Evolutionary conservation across 2,888 invertebrate species (phyloP).

Genomic region (Rhimphoctona megacephalus): DNA sequence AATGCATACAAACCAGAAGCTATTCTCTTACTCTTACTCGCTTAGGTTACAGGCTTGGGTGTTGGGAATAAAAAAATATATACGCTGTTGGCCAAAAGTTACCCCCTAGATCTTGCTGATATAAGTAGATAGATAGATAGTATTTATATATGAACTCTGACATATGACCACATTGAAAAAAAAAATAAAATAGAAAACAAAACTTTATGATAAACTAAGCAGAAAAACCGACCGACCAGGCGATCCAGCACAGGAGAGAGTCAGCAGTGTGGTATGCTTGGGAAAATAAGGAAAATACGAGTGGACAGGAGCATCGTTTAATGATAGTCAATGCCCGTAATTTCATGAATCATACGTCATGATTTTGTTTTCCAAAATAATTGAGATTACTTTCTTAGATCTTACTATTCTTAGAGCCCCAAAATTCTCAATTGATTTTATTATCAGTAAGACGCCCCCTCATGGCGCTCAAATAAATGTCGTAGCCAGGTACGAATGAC

Average conservation of each 20-base stretch:
- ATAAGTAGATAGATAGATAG: too few species aligned
- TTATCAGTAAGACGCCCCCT: background rate
- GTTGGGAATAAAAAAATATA: slow-evolving; percentile 43
- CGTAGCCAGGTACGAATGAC: too few species aligned
- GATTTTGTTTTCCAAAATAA: background rate
- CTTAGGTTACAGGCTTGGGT: slow-evolving; percentile 68
- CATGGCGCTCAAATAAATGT: background rate
- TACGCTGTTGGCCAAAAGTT: too few species aligned
- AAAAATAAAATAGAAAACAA: too few species aligned
- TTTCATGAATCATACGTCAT: background rate
- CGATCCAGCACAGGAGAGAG: too few species aligned
- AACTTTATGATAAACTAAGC: too few species aligned
- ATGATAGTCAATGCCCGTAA: background rate
- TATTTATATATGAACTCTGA: too few species aligned
- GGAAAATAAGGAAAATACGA: slow-evolving; percentile 67
- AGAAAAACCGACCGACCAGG: too few species aligned
- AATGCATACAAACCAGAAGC: slow-evolving; percentile 78
- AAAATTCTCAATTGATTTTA: background rate
- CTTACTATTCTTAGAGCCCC: background rate
- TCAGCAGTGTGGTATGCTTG: slow-evolving; percentile 41
- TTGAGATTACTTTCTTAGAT: background rate
- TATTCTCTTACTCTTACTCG: slow-evolving; percentile 76
- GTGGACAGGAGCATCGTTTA: slow-evolving; percentile 48
- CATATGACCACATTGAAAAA: too few species aligned
- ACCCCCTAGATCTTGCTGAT: too few species aligned